These are phyloP conservation scores for Rhagonycha fulva DNA, from an alignment of 2,888 invertebrate species.

Conservation along the genomic window DNA sequence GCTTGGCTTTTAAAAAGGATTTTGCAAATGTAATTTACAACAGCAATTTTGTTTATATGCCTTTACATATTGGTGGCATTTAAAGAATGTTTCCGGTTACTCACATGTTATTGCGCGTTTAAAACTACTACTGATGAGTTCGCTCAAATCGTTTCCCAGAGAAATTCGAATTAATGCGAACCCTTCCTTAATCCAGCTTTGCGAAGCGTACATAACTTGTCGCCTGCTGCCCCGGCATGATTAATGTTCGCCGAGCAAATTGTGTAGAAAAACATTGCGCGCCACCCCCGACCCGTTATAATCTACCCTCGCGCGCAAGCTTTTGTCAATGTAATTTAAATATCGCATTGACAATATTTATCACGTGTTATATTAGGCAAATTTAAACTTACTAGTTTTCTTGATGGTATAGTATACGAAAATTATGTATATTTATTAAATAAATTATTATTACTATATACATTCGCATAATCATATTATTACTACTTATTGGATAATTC, in stretches of 20 bases:
- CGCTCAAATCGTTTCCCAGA: conserved; percentile 28
- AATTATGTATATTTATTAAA: too few relatives aligned
- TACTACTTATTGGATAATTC: background rate
- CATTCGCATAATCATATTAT: background rate
- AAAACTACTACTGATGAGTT: conserved; percentile 17
- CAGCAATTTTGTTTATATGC: conserved; percentile 41
- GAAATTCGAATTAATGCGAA: conserved; percentile 32
- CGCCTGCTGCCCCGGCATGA: conserved; percentile 45
- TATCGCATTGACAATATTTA: conserved; percentile 36
- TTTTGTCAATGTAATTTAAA: conserved; percentile 37
- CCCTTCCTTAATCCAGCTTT: conserved; percentile 33
- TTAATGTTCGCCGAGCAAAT: conserved; percentile 59
- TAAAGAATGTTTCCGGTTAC: conserved; percentile 12
- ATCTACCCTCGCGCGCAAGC: conserved; percentile 34
- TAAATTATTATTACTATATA: background rate
- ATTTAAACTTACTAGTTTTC: conserved; percentile 2
- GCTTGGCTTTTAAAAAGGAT: conserved; percentile 38
- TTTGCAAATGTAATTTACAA: conserved; percentile 42
- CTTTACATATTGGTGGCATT: conserved; percentile 13
- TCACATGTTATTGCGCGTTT: conserved; percentile 8
- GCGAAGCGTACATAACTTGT: conserved; percentile 33
- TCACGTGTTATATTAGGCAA: conserved; percentile 19
- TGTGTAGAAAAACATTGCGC: conserved; percentile 59
- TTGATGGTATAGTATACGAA: background rate
- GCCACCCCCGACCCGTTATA: conserved; percentile 36